phyloP scores from a whole-genome alignment of 2,888 invertebrate genomes.

The Ophioninae sp. region DNA sequence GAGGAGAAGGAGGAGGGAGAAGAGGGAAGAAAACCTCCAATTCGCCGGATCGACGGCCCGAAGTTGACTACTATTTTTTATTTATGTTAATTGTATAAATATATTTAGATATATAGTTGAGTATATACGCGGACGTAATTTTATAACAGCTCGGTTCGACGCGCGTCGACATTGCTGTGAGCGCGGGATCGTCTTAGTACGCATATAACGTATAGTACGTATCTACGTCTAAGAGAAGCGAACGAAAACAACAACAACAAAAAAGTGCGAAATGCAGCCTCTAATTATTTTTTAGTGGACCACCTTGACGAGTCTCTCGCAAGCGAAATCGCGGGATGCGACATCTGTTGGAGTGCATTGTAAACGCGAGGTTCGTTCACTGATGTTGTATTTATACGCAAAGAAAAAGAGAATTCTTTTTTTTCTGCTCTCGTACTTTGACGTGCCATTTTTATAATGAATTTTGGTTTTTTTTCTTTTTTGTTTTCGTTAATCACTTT shows the following conservation, averaged over 20 bases:
- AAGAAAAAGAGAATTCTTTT: background rate
- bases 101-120: constrained; percentile 64
- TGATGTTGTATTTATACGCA: constrained; percentile 37
- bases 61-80: constrained; percentile 63
- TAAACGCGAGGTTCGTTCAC: constrained; percentile 44
- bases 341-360: constrained; percentile 14
- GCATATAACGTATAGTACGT: constrained; percentile 41
- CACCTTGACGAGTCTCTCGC: constrained; percentile 8
- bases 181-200: constrained; percentile 44
- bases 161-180: constrained; percentile 51
- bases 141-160: constrained; percentile 54
- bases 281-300: constrained; percentile 18
- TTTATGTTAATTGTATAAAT: constrained; percentile 70
- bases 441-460: constrained; percentile 12
- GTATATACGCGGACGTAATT: constrained; percentile 58
- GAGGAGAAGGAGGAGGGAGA: background rate
- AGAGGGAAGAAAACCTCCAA: constrained; percentile 29
- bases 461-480: background rate
- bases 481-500: too few species aligned
- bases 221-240: constrained; percentile 27
- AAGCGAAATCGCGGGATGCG: background rate
- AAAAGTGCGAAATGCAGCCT: constrained; percentile 40
- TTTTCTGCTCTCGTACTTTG: background rate
- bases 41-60: constrained; percentile 48
- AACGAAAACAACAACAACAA: background rate